Conservation (phyloP, 2,888 invertebrate species). For the Thecocarcelia acutangulata region DNA sequence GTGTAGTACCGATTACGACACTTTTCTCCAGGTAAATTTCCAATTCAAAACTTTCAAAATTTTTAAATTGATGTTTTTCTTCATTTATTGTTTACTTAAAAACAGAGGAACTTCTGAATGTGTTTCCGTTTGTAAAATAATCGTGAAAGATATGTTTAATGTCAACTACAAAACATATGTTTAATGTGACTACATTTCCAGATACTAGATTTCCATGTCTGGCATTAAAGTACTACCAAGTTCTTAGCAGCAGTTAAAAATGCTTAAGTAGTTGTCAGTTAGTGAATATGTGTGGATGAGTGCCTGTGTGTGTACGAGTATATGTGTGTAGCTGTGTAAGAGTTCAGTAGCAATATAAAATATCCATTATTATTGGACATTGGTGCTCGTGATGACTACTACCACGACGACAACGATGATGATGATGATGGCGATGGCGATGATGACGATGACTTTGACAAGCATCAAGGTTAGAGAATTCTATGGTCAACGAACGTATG, state of each 20-base stretch:
- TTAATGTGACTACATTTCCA: background rate
- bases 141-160: too few species aligned
- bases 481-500: conserved; percentile 69
- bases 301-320: background rate
- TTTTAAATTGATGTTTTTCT: too few species aligned
- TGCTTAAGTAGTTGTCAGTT: background rate
- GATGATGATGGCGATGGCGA: background rate
- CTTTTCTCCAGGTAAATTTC: too few species aligned
- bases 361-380: conserved; percentile 45
- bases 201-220: background rate
- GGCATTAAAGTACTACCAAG: conserved; percentile 1
- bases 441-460: conserved; percentile 65
- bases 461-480: conserved; percentile 68
- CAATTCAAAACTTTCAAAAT: too few species aligned
- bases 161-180: too few species aligned
- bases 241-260: conserved; percentile 28
- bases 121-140: too few species aligned
- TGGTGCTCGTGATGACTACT: conserved; percentile 9
- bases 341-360: conserved; percentile 12
- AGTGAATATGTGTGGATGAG: background rate
- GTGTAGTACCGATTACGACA: too few species aligned
- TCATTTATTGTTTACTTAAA: too few species aligned
- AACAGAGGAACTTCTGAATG: too few species aligned
- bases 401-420: background rate
- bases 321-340: background rate